phyloP scores from a whole-genome alignment of 2,113 vertebrate genomes.

The Hypocryptadius cinnamomeus region DNA sequence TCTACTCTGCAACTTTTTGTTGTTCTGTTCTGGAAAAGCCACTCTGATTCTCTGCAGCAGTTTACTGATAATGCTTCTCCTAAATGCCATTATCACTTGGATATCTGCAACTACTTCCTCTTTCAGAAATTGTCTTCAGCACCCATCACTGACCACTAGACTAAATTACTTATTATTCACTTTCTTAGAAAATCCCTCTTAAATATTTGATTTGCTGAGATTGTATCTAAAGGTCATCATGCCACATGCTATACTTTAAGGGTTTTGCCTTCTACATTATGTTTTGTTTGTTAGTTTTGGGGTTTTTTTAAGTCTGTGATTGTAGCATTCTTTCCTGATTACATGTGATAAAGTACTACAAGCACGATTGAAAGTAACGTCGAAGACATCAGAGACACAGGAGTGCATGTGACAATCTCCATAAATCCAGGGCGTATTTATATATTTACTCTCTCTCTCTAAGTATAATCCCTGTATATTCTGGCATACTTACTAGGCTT shows the following conservation, averaged over 20 bases:
- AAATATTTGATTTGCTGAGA: background rate
- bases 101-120: background rate
- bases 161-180: background rate
- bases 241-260: background rate
- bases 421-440: background rate
- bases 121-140: background rate
- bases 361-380: background rate
- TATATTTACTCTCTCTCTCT: background rate
- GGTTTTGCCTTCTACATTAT: background rate
- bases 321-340: background rate
- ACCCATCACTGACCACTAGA: background rate
- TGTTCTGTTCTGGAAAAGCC: constrained; percentile 13
- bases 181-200: background rate
- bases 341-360: background rate
- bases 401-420: background rate
- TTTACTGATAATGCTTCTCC: background rate
- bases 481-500: background rate
- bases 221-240: background rate
- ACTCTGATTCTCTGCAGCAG: constrained; percentile 21
- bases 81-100: background rate
- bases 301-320: background rate
- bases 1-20: constrained; percentile 4
- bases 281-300: background rate
- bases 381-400: background rate
- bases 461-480: background rate